Conservation (phyloP, 2,113 vertebrate genomes). For the Geococcyx californianus region DNA sequence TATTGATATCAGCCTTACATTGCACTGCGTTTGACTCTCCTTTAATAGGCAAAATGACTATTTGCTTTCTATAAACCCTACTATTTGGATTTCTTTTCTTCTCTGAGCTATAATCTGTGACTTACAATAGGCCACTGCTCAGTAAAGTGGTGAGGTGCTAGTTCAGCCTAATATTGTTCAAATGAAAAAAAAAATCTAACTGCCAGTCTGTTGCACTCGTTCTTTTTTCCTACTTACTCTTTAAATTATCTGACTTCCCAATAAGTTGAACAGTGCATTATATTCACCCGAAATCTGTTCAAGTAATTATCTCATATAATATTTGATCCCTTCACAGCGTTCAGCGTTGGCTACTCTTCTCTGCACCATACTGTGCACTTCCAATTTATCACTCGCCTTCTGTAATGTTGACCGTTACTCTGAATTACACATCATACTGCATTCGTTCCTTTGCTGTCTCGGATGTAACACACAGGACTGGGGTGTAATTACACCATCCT, state of each 20-base stretch:
- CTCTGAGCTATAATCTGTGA: not conserved
- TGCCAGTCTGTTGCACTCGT: not conserved
- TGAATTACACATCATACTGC: not conserved
- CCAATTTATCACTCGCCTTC: not conserved
- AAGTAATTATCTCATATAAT: conserved; percentile 1
- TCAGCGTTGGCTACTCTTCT: not conserved
- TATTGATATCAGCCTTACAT: conserved; percentile 8
- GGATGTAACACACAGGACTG: not conserved
- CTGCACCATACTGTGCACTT: not conserved
- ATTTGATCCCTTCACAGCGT: not conserved
- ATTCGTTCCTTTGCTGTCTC: not conserved
- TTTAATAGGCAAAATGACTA: conserved; percentile 39
- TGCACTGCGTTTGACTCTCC: not conserved
- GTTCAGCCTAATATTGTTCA: conserved; percentile 13
- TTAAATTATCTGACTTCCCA: conserved; percentile 23
- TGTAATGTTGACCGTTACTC: not conserved
- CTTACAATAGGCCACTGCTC: conserved; percentile 18
- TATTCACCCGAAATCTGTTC: not conserved
- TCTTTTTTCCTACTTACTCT: not conserved
- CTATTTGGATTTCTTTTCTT: conserved; percentile 12
- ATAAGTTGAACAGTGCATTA: not conserved
- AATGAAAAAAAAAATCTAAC: not conserved
- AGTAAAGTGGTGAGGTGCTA: not conserved
- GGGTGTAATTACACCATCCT: not conserved
- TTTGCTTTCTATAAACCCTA: conserved; percentile 35